Percentiles rank a stretch among this genome's conserved stretches.
Conservation (phyloP, 2,888 invertebrate species). For the Leptopilina drosophilae region DNA sequence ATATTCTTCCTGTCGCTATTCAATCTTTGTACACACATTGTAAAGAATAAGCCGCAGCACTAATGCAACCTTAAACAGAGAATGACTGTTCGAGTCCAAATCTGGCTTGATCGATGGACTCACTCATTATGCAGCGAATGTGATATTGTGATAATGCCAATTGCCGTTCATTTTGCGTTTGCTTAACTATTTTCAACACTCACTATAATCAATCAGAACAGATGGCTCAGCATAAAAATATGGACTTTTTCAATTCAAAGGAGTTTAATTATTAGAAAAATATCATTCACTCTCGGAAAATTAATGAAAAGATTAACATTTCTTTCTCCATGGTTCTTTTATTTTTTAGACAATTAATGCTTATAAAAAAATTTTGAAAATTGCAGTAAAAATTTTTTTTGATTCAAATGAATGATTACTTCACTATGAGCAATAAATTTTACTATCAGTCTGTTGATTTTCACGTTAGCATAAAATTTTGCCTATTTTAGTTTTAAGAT, state of each 20-base stretch:
- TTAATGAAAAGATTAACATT: too few relatives aligned
- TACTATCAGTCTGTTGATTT: too few relatives aligned
- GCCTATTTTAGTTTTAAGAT: too few relatives aligned
- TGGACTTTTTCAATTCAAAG: not conserved
- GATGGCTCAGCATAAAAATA: slow-evolving; percentile 19
- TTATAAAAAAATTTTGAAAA: too few relatives aligned
- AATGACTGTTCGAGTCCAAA: slow-evolving; percentile 13
- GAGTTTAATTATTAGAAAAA: not conserved
- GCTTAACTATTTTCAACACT: slow-evolving; percentile 15
- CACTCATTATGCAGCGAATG: slow-evolving; percentile 28
- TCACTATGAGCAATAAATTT: too few relatives aligned
- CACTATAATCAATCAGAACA: slow-evolving; percentile 11
- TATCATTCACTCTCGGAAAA: too few relatives aligned
- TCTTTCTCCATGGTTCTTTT: too few relatives aligned
- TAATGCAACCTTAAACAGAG: slow-evolving; percentile 3
- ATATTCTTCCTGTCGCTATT: not conserved
- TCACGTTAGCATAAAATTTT: too few relatives aligned
- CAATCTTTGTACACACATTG: not conserved
- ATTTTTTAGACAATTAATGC: too few relatives aligned
- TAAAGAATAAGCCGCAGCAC: not conserved
- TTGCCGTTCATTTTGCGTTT: slow-evolving; percentile 4
- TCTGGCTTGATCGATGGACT: slow-evolving; percentile 26
- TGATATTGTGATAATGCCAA: slow-evolving; percentile 21
- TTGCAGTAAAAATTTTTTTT: too few relatives aligned
- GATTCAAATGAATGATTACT: too few relatives aligned